Conservation (phyloP, 2,797 vertebrate species). For the Labroides dimidiatus region DNA sequence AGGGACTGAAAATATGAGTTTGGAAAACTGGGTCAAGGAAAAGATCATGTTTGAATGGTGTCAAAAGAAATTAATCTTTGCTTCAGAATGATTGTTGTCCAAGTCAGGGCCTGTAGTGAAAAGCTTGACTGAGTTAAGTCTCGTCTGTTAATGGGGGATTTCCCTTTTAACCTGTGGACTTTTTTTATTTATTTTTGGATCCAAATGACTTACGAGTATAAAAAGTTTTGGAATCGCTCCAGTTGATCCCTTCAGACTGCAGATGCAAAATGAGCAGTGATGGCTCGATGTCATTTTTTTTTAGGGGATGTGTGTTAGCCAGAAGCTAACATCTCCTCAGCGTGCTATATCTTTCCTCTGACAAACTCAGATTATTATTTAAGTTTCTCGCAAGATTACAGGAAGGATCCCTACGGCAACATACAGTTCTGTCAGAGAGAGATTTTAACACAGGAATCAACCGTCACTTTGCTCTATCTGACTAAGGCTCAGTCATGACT, state of each 20-base stretch:
- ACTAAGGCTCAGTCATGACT: too few relatives aligned
- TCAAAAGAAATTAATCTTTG: not conserved
- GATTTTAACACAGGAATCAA: too few relatives aligned
- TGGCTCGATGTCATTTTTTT: not conserved
- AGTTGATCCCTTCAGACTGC: not conserved
- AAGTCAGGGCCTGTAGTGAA: not conserved
- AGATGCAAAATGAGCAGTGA: not conserved
- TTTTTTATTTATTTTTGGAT: not conserved
- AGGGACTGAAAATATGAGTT: not conserved
- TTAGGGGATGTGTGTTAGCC: not conserved
- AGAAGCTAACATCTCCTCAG: not conserved
- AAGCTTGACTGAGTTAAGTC: not conserved
- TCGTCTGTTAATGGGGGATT: conserved; percentile 17
- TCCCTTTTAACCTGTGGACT: not conserved
- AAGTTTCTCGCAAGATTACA: not conserved
- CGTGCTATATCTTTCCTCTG: not conserved
- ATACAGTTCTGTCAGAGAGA: too few relatives aligned
- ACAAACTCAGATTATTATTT: not conserved
- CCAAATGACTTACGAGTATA: not conserved
- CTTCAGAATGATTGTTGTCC: not conserved
- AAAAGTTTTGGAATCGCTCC: not conserved
- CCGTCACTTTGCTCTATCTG: too few relatives aligned
- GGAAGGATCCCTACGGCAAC: not conserved
- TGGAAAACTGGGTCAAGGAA: not conserved
- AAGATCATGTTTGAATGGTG: not conserved